Evolutionary conservation across 2,888 invertebrate genomes (phyloP).

Genomic region (Crepidodera aurea): DNA sequence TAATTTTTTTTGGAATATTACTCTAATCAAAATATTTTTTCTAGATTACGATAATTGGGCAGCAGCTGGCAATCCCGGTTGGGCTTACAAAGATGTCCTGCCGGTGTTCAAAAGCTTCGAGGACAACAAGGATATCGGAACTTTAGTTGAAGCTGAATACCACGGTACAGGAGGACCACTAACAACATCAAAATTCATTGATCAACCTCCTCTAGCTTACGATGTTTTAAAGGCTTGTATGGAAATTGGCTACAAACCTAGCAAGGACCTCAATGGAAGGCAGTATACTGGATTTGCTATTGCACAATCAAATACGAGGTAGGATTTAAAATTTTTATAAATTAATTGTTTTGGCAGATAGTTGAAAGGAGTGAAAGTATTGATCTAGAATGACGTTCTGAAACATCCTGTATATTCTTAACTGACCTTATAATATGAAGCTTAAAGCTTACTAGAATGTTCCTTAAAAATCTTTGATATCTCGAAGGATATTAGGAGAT

Average conservation of each 20-base stretch:
- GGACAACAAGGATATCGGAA: constrained; percentile 70
- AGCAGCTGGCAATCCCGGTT: constrained; percentile 74
- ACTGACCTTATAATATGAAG: too few relatives aligned
- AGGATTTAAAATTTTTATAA: too few relatives aligned
- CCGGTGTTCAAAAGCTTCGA: constrained; percentile 77
- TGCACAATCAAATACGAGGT: constrained; percentile 71
- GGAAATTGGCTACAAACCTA: constrained; percentile 70
- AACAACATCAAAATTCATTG: constrained; percentile 70
- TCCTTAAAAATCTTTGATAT: too few relatives aligned
- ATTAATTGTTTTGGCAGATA: too few relatives aligned
- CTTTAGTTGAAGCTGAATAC: constrained; percentile 67
- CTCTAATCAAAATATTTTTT: too few relatives aligned
- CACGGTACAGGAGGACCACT: constrained; percentile 71
- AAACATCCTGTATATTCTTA: too few relatives aligned
- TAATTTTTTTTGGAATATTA: too few relatives aligned
- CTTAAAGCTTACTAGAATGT: too few relatives aligned
- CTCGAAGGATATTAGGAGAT: too few relatives aligned
- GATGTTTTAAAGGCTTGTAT: constrained; percentile 70
- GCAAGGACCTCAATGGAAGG: constrained; percentile 72
- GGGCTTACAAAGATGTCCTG: constrained; percentile 80
- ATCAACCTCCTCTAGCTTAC: constrained; percentile 69
- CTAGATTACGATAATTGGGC: constrained; percentile 80
- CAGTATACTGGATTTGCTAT: constrained; percentile 70
- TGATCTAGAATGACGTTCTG: too few relatives aligned
- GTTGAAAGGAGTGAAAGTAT: too few relatives aligned